Conservation (phyloP, 2,113 vertebrate species). For the Maccullochella peelii region DNA sequence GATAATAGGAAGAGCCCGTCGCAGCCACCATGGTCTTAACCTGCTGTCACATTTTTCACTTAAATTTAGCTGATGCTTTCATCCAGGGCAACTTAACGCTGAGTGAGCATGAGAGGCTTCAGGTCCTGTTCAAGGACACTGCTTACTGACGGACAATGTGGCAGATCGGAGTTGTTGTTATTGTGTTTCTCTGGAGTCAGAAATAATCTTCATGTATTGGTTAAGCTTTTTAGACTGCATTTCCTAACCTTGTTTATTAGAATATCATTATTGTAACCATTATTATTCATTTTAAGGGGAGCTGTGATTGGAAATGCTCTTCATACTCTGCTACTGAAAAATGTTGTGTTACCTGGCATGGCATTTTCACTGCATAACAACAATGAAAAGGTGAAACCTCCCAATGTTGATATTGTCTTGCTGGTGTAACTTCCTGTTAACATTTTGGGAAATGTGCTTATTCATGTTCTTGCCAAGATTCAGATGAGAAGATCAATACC, state of each 20-base stretch:
- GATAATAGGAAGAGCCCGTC: neutral
- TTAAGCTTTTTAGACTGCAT: neutral
- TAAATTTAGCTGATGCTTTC: slow-evolving; percentile 3
- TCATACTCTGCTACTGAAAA: neutral
- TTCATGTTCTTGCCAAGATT: too few relatives aligned
- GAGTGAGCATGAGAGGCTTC: neutral
- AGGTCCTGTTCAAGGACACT: slow-evolving; percentile 1
- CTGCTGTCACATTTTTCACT: slow-evolving; percentile 4
- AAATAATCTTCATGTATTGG: neutral
- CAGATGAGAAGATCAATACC: too few relatives aligned
- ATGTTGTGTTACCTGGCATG: neutral
- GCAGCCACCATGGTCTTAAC: neutral
- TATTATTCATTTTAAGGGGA: neutral
- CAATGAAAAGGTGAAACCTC: neutral
- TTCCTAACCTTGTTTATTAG: neutral
- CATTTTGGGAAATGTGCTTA: too few relatives aligned
- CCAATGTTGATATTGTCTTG: neutral
- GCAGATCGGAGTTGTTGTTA: neutral
- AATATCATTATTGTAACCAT: neutral
- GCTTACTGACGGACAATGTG: neutral
- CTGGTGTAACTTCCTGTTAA: too few relatives aligned
- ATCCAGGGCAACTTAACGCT: slow-evolving; percentile 10
- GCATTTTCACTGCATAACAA: neutral
- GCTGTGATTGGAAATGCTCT: neutral
- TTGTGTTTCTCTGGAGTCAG: neutral